Evolutionary conservation across 1,140 invertebrate genomes (phyloP).

Genomic region (Drosophila asahinai): DNA sequence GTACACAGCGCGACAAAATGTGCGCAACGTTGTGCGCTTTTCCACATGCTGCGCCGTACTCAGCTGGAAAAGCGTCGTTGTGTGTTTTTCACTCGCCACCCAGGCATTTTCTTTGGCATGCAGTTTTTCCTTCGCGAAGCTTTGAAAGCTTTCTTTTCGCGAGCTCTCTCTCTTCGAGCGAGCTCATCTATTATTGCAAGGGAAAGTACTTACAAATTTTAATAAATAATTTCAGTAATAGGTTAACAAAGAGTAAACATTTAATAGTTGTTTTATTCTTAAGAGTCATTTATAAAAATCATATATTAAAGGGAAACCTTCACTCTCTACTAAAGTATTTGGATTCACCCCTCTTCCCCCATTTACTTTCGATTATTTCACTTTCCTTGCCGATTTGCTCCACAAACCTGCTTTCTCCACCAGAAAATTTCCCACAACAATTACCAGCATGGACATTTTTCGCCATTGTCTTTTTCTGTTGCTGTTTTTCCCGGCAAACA

Average conservation of each 20-base stretch:
- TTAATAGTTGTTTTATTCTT: background rate
- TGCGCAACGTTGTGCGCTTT: conserved; percentile 70
- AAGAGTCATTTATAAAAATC: background rate
- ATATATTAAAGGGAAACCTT: background rate
- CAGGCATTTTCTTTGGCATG: conserved; percentile 45
- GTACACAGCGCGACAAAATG: conserved; percentile 57
- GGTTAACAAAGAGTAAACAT: background rate
- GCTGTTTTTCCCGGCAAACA: conserved; percentile 32
- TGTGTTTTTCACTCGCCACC: conserved; percentile 41
- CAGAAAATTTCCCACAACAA: conserved; percentile 67
- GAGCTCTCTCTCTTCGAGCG: background rate
- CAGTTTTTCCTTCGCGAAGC: conserved; percentile 37
- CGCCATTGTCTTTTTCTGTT: conserved; percentile 39
- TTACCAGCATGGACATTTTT: conserved; percentile 41
- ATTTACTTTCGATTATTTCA: conserved; percentile 41
- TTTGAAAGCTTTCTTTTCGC: conserved; percentile 37
- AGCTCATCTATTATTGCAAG: conserved; percentile 15
- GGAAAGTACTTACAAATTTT: conserved; percentile 9
- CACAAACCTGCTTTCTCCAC: conserved; percentile 64
- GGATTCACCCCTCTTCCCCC: background rate
- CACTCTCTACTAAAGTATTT: background rate
- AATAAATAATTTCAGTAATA: conserved; percentile 7
- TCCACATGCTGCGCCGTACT: conserved; percentile 78
- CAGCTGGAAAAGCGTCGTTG: conserved; percentile 71
- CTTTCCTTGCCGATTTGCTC: conserved; percentile 58